phyloP scores from a whole-genome alignment of 2,888 invertebrate species.

The Caenorhabditis sinica region DNA sequence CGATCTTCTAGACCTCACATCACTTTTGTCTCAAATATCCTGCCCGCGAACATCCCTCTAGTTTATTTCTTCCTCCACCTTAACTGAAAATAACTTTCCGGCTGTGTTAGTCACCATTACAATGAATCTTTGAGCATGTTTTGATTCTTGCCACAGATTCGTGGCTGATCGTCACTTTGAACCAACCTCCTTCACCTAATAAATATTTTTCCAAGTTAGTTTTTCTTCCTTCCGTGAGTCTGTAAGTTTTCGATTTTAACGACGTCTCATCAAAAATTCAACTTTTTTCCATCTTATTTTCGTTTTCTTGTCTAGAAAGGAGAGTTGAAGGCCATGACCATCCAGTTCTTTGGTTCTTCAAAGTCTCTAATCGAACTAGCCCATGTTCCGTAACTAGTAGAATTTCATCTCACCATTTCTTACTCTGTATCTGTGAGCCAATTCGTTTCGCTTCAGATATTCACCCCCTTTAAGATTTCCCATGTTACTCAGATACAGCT shows the following conservation, averaged over 20 bases:
- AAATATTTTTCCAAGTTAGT: slow-evolving; percentile 34
- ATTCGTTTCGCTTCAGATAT: slow-evolving; percentile 47
- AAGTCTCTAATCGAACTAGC: slow-evolving; percentile 31
- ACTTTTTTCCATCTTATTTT: slow-evolving; percentile 12
- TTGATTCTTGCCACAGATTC: slow-evolving; percentile 40
- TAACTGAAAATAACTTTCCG: slow-evolving; percentile 9
- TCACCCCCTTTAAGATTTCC: slow-evolving; percentile 1
- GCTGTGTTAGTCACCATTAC: slow-evolving; percentile 51
- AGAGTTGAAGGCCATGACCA: not conserved
- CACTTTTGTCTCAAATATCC: slow-evolving; percentile 24
- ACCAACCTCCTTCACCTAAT: slow-evolving; percentile 31
- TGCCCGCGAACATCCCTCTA: not conserved
- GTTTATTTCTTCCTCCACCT: not conserved
- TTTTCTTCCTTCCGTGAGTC: not conserved
- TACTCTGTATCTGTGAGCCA: not conserved
- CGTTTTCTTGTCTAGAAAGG: slow-evolving; percentile 31
- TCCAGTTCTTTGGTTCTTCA: slow-evolving; percentile 39
- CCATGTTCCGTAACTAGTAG: slow-evolving; percentile 39
- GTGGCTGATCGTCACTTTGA: slow-evolving; percentile 42
- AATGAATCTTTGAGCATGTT: slow-evolving; percentile 63
- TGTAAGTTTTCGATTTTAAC: slow-evolving; percentile 42
- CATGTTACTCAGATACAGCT: not conserved
- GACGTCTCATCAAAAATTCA: slow-evolving; percentile 22
- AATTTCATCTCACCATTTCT: slow-evolving; percentile 28
- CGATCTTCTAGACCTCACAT: not conserved